These are phyloP conservation scores for Oryzias melastigma DNA, from an alignment of 2,113 vertebrate species.

Conservation along the genomic window DNA sequence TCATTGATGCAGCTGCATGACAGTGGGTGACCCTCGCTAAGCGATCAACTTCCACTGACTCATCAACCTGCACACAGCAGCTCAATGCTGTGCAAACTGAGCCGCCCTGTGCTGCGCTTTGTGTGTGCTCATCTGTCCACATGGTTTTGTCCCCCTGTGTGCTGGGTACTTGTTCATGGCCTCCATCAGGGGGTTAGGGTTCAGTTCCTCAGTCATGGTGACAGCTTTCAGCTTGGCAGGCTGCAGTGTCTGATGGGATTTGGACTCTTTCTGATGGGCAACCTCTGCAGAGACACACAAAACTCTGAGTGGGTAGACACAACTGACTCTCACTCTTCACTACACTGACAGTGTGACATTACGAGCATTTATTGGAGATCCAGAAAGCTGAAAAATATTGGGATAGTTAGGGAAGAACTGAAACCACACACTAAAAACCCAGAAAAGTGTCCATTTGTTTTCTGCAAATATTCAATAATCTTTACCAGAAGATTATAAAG, in stretches of 20 bases:
- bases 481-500: no score
- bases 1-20: slow-evolving; percentile 59
- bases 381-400: no score
- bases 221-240: slow-evolving; percentile 30
- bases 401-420: no score
- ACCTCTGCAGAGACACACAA: slow-evolving; percentile 43
- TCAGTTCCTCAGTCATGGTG: slow-evolving; percentile 53
- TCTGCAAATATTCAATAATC: no score
- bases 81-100: slow-evolving; percentile 37
- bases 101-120: neutral
- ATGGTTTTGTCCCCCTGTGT: slow-evolving; percentile 28
- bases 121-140: neutral
- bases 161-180: slow-evolving; percentile 41
- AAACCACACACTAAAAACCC: no score
- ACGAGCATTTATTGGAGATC: no score
- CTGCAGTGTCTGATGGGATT: slow-evolving; percentile 44
- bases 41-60: slow-evolving; percentile 33
- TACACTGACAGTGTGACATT: neutral
- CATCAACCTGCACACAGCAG: neutral
- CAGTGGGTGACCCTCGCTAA: slow-evolving; percentile 43
- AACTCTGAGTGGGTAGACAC: slow-evolving; percentile 3
- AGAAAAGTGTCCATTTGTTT: no score
- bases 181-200: slow-evolving; percentile 52
- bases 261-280: slow-evolving; percentile 38
- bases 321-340: neutral